Evolutionary conservation across 1,140 invertebrate genomes (phyloP).

Genomic region (Saccostrea cuccullata): DNA sequence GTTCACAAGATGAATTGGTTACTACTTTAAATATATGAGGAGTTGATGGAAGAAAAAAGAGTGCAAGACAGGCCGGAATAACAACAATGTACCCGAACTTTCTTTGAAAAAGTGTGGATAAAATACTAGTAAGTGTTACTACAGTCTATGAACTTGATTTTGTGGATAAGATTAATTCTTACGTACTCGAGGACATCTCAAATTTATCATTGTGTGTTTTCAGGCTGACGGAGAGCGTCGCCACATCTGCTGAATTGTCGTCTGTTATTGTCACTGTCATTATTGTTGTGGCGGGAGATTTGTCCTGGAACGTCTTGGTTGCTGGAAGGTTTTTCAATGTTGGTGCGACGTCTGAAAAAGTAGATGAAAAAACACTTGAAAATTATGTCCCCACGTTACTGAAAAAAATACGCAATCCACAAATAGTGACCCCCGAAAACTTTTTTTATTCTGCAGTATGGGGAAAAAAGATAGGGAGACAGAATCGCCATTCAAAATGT

Average conservation of each 20-base stretch:
- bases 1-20: no score
- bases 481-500: no score
- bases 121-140: no score
- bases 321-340: conserved; percentile 37
- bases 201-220: conserved; percentile 20
- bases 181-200: background rate
- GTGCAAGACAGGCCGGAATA: no score
- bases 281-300: conserved; percentile 18
- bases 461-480: background rate
- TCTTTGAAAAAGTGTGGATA: no score
- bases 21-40: no score
- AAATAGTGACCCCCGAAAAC: no score
- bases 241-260: background rate
- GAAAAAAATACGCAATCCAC: no score
- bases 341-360: conserved; percentile 19
- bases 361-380: background rate
- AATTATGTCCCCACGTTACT: background rate
- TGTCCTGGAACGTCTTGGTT: conserved; percentile 37
- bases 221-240: conserved; percentile 28
- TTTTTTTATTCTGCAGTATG: no score
- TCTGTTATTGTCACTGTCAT: conserved; percentile 5
- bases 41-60: no score
- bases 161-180: background rate
- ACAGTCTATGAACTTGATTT: no score
- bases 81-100: no score